Evolutionary conservation across 2,888 invertebrate genomes (phyloP).

Genomic region (Pediacus dermestoides): DNA sequence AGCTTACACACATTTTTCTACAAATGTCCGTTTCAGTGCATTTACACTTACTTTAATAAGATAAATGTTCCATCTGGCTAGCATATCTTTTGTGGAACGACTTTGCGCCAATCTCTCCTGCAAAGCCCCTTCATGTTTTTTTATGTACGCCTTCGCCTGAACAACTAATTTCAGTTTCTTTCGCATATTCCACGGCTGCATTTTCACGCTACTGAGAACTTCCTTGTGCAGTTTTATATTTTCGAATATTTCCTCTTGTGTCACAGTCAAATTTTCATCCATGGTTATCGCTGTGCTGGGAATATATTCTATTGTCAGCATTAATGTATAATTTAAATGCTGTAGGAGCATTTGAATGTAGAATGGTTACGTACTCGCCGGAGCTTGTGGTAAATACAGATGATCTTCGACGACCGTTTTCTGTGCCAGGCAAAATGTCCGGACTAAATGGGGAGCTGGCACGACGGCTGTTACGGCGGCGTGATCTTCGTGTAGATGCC

Average conservation of each 20-base stretch:
- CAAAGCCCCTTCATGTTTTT: conserved; percentile 84
- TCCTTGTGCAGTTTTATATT: conserved; percentile 89
- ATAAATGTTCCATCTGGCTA: conserved; percentile 79
- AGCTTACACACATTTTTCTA: too few species aligned
- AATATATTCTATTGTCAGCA: conserved; percentile 6
- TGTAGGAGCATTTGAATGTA: too few species aligned
- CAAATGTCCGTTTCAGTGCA: too few species aligned
- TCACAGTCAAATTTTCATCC: conserved; percentile 66
- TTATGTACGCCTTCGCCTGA: conserved; percentile 83
- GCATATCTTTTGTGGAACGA: conserved; percentile 77
- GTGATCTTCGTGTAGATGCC: conserved; percentile 69
- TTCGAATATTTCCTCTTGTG: conserved; percentile 85
- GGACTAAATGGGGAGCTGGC: conserved; percentile 61
- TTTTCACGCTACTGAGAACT: conserved; percentile 80
- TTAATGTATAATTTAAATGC: background rate
- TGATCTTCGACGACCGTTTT: conserved; percentile 57
- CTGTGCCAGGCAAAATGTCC: conserved; percentile 41
- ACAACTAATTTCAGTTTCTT: conserved; percentile 78
- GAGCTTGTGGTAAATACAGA: conserved; percentile 84
- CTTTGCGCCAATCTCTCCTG: conserved; percentile 88
- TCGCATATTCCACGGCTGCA: conserved; percentile 80
- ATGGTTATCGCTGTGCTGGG: conserved; percentile 71
- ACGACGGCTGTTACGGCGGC: conserved; percentile 60
- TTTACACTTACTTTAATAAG: conserved; percentile 65
- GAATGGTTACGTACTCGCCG: conserved; percentile 69